These are phyloP conservation scores for Porites cylindrica DNA, from an alignment of 92 coral and sea anemone species.

Conservation along the genomic window DNA sequence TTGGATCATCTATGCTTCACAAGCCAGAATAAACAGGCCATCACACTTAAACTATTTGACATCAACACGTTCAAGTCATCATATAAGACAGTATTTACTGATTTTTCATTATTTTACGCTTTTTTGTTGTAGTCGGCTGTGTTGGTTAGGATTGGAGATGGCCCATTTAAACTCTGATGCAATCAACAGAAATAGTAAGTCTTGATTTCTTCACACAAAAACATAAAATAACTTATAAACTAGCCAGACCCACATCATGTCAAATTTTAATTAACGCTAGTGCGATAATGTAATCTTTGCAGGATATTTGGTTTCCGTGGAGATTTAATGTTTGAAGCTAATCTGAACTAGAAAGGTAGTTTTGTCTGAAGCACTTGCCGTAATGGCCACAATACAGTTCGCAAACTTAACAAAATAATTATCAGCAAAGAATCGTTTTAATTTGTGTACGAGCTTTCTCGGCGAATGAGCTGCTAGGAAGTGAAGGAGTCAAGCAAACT, in stretches of 20 bases:
- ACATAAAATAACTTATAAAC: neutral
- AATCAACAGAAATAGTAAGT: neutral
- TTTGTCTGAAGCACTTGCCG: neutral
- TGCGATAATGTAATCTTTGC: slow-evolving; percentile 17
- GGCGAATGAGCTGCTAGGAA: slow-evolving; percentile 32
- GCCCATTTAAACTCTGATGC: neutral
- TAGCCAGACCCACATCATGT: neutral
- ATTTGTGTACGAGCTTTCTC: neutral
- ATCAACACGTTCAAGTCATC: neutral
- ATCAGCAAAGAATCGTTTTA: neutral
- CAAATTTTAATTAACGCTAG: slow-evolving; percentile 35
- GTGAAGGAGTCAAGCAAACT: neutral
- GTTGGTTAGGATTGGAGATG: neutral
- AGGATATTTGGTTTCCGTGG: slow-evolving; percentile 33
- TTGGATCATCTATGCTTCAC: neutral
- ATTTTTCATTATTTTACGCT: neutral
- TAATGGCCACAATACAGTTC: neutral
- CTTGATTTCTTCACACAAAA: neutral
- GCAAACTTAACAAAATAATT: slow-evolving; percentile 22
- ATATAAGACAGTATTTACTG: neutral
- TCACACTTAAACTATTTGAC: neutral
- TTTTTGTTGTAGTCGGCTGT: neutral
- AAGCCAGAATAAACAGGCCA: neutral
- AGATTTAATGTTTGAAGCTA: slow-evolving; percentile 6
- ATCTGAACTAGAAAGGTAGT: neutral